Evolutionary conservation across 2,888 invertebrate species (phyloP).

Genomic region (Plusia festucae): DNA sequence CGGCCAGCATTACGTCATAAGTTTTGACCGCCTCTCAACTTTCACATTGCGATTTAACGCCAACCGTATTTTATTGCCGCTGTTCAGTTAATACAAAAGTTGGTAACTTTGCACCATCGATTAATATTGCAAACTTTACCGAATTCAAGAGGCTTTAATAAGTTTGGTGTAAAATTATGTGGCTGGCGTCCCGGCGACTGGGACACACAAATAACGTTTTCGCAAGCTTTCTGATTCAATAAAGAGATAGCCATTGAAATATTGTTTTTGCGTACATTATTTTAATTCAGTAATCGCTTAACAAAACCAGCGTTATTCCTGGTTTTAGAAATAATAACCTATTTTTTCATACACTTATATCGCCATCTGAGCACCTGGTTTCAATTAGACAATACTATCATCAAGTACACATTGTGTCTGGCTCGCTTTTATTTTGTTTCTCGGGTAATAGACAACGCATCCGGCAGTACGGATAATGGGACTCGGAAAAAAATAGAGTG

Average conservation of each 20-base stretch:
- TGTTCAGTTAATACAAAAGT: constrained; percentile 75
- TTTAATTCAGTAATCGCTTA: neutral
- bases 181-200: constrained; percentile 56
- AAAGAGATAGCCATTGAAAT: constrained; percentile 68
- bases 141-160: constrained; percentile 70
- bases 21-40: constrained; percentile 38
- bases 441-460: constrained; percentile 60
- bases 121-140: constrained; percentile 74
- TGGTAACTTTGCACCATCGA: constrained; percentile 69
- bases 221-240: constrained; percentile 67
- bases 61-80: constrained; percentile 66
- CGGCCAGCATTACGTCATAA: constrained; percentile 27
- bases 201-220: constrained; percentile 70
- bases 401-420: constrained; percentile 41
- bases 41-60: constrained; percentile 55
- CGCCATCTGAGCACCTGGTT: constrained; percentile 22
- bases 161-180: constrained; percentile 73
- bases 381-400: constrained; percentile 35
- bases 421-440: constrained; percentile 54
- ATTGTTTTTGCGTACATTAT: constrained; percentile 22
- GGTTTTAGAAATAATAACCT: neutral
- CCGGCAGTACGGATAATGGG: constrained; percentile 58
- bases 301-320: neutral
- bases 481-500: constrained; percentile 59
- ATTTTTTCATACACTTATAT: constrained; percentile 14